Base-by-base conservation (phyloP, 2,113 vertebrate genomes). In the Hippolais icterina region DNA sequence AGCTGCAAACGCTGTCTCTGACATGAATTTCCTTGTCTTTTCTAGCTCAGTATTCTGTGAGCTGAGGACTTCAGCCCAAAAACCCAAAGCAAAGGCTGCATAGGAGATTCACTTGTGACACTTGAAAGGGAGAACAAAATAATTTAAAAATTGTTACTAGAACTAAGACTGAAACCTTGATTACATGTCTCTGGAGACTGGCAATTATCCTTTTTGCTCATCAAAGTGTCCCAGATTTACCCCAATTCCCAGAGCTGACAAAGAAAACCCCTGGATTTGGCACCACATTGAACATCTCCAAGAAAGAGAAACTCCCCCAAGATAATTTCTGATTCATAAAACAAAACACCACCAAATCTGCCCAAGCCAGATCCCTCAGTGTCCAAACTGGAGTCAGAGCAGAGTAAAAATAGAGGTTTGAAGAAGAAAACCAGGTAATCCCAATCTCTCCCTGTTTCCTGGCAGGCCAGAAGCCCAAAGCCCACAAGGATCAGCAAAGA, bases 11-110 rank as follows among this genome's bases (percentile, higher is more conserved):
- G 2, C 72, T 15, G 19, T 2, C 33, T 25, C 81, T 47, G 25
- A 15, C 1, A 14, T 0, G 0, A 28, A 76, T 76, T 89, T 41
- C 50, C 28, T 17, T 0, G 2, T 11, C 7, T 46, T 17, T 53
- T 54, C 29, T 69, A 66, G 24, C 15, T 72, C 79, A 20, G 21
- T 29, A 0, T 33, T 64, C 44, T 42, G 31, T 18, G 37, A 87
- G 29, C 27, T 31, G 42, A 52, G n/a, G 8, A 24, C n/a, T 59
- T 25, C 72, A 68, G 31, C 28, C 52, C 61, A 61, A 18, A 7
- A 23, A 33, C 10, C 22, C 60, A 69, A 25, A 39, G 65, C 46
- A 60, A 16, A 31, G 41, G 35, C 56, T 25, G 33, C 50, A 17
- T n/a, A 22, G 22, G 22, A 29, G 80, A 49, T 12, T 39, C 12